Conservation (phyloP, 2,888 invertebrate genomes). For the Heteropelma amictum region DNA sequence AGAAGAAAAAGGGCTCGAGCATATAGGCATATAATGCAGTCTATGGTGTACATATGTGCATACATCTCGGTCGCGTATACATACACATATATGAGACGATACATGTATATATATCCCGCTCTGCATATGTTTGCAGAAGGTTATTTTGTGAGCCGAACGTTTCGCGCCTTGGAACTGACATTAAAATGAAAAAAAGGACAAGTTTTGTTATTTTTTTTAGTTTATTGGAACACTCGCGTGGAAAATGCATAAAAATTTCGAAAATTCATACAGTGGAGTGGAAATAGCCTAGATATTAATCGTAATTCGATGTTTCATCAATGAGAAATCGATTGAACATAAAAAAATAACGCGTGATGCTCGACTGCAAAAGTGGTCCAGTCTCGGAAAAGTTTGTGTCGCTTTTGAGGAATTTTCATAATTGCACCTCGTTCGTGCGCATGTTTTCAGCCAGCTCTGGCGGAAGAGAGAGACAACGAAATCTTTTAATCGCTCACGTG, state of each 20-base stretch:
- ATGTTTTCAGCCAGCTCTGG: neutral
- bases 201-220: no score
- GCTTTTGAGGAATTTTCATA: constrained; percentile 70
- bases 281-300: no score
- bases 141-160: neutral
- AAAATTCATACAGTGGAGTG: no score
- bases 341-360: neutral
- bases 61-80: neutral
- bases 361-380: neutral
- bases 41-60: neutral
- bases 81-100: no score
- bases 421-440: constrained; percentile 56
- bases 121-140: neutral
- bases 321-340: no score
- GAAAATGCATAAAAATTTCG: no score
- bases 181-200: neutral
- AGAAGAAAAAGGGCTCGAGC: constrained; percentile 36
- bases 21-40: constrained; percentile 5
- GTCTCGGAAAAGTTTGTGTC: constrained; percentile 24
- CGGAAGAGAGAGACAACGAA: constrained; percentile 2
- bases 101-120: neutral
- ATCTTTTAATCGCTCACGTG: constrained; percentile 42
- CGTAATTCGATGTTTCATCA: no score
- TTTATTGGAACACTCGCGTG: no score
- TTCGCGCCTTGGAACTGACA: neutral